These are phyloP conservation scores for Acrossocheilus wenchowensis DNA, from an alignment of 2,797 vertebrate genomes.

Conservation along the genomic window DNA sequence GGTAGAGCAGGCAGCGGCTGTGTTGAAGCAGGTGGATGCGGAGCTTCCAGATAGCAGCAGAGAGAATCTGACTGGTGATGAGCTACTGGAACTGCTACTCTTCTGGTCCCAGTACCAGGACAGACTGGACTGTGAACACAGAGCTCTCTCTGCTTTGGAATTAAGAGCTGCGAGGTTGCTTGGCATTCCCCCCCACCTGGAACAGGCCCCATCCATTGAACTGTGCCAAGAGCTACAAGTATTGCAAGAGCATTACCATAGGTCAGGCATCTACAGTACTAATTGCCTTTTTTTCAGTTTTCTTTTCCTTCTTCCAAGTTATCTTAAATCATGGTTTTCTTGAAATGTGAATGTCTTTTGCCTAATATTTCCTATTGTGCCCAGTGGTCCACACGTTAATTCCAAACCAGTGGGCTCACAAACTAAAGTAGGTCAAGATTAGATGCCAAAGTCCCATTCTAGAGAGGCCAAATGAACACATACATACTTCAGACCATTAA, in stretches of 20 bases:
- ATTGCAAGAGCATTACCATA: constrained; percentile 82
- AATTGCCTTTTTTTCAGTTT: neutral
- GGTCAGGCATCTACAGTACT: constrained; percentile 74
- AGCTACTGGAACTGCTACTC: constrained; percentile 81
- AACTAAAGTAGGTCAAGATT: constrained; percentile 41
- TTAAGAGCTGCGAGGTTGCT: constrained; percentile 79
- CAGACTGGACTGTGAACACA: constrained; percentile 82
- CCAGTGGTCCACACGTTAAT: constrained; percentile 5
- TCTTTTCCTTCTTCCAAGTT: neutral
- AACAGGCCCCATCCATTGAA: constrained; percentile 70
- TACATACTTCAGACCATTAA: neutral
- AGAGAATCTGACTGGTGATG: constrained; percentile 73
- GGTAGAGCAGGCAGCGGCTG: constrained; percentile 85
- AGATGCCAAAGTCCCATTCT: constrained; percentile 7
- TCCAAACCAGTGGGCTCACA: constrained; percentile 20
- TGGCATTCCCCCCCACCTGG: constrained; percentile 72
- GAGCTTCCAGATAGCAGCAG: constrained; percentile 80
- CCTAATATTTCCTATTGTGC: neutral
- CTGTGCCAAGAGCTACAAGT: constrained; percentile 81
- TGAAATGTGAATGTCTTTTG: neutral
- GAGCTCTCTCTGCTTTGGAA: constrained; percentile 83
- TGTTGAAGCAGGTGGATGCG: constrained; percentile 86
- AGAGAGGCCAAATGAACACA: constrained; percentile 20
- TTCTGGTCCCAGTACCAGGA: constrained; percentile 81
- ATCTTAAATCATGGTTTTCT: neutral